These are phyloP conservation scores for Bucco capensis DNA, from an alignment of 2,113 vertebrate species.

Conservation along the genomic window DNA sequence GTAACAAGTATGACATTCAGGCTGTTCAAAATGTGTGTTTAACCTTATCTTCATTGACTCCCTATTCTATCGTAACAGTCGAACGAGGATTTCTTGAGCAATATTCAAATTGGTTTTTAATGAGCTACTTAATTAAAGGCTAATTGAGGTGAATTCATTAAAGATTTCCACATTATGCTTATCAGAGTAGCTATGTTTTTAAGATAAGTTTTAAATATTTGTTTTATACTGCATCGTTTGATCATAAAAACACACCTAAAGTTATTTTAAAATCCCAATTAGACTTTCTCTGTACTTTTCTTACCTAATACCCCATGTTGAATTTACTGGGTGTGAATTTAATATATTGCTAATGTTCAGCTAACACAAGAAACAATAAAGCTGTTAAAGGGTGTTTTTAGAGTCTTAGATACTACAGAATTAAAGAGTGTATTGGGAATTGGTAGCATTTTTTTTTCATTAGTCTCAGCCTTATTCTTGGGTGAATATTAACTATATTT, in stretches of 20 bases:
- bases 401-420: neutral
- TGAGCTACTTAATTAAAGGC: slow-evolving; percentile 86
- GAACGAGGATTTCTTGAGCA: slow-evolving; percentile 72
- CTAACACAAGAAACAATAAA: neutral
- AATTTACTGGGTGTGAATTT: slow-evolving; percentile 31
- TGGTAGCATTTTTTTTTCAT: neutral
- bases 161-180: slow-evolving; percentile 78
- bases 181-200: slow-evolving; percentile 71
- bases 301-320: slow-evolving; percentile 17
- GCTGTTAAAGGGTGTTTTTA: neutral
- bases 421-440: neutral
- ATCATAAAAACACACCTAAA: slow-evolving; percentile 71
- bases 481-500: neutral
- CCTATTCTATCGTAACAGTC: slow-evolving; percentile 69
- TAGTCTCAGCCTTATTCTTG: slow-evolving; percentile 5
- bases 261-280: slow-evolving; percentile 70
- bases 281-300: slow-evolving; percentile 38
- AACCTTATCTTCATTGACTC: slow-evolving; percentile 74
- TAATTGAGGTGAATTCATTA: slow-evolving; percentile 90
- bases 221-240: slow-evolving; percentile 72
- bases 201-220: slow-evolving; percentile 78
- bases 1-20: slow-evolving; percentile 56
- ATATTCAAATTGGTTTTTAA: slow-evolving; percentile 81
- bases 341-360: neutral
- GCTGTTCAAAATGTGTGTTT: slow-evolving; percentile 56